Conservation (phyloP, 2,113 vertebrate genomes). For the Pristiophorus japonicus region DNA sequence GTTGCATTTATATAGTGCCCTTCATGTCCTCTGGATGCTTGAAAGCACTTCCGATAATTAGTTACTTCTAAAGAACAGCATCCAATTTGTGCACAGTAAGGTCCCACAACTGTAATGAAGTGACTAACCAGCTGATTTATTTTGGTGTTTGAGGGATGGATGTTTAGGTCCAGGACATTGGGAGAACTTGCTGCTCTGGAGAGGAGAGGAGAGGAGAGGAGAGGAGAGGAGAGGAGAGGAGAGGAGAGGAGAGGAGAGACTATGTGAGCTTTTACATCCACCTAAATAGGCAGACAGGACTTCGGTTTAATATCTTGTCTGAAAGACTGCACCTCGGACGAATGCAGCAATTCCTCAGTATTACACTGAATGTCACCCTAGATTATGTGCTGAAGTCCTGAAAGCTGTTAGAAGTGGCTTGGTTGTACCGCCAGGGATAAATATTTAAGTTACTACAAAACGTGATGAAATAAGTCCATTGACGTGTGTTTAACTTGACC, state of each 20-base stretch:
- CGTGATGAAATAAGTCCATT: neutral
- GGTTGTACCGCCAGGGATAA: neutral
- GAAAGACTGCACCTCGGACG: neutral
- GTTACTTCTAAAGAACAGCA: neutral
- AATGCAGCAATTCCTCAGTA: neutral
- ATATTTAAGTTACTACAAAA: neutral
- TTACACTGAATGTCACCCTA: neutral
- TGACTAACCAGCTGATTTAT: neutral
- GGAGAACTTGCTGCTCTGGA: neutral
- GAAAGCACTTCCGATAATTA: neutral
- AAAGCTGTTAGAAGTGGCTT: neutral
- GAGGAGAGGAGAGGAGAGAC: no score
- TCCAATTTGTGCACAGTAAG: neutral
- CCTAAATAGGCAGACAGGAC: neutral
- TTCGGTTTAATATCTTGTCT: neutral
- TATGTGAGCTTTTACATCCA: neutral
- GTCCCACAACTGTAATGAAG: neutral
- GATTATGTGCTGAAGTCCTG: neutral
- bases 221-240: no score
- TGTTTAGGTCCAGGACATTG: neutral
- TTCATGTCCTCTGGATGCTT: neutral
- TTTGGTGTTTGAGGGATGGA: neutral
- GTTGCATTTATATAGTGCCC: neutral
- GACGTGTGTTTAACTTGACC: neutral
- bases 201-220: no score